A percentile compares a stretch with the other conserved stretches of the same genome.
phyloP scores from a whole-genome alignment of 2,888 invertebrate species.

The Torymus aiolomorphi region DNA sequence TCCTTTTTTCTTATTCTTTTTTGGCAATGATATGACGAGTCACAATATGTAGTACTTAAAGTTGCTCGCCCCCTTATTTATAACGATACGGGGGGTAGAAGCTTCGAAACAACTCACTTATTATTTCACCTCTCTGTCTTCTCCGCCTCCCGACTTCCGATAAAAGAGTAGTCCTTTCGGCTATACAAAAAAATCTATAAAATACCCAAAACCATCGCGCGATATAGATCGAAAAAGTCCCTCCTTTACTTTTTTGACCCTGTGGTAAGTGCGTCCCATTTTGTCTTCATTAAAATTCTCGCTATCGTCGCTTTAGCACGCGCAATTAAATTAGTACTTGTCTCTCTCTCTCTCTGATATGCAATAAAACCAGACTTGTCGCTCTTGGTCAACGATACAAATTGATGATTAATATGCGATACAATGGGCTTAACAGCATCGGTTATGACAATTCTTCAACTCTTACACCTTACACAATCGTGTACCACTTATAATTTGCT shows the following conservation, averaged over 20 bases:
- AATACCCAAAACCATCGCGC: conserved; percentile 72
- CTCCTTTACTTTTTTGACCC: conserved; percentile 58
- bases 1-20: conserved; percentile 43
- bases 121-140: conserved; percentile 10
- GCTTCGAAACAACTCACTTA: conserved; percentile 36
- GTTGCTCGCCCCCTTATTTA: conserved; percentile 25
- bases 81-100: conserved; percentile 11
- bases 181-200: conserved; percentile 72
- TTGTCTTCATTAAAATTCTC: conserved; percentile 32
- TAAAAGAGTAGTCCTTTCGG: conserved; percentile 41
- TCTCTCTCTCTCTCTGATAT: conserved; percentile 68
- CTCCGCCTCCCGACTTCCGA: neutral
- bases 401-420: conserved; percentile 51
- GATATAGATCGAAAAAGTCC: conserved; percentile 62
- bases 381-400: conserved; percentile 68
- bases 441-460: conserved; percentile 59
- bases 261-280: conserved; percentile 55
- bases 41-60: conserved; percentile 51
- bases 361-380: conserved; percentile 73
- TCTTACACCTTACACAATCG: conserved; percentile 28
- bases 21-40: conserved; percentile 58
- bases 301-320: conserved; percentile 15
- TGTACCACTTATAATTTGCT: conserved; percentile 21
- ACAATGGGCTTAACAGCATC: conserved; percentile 46
- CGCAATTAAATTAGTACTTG: conserved; percentile 59